A percentile compares a stretch with the other conserved stretches of the same genome.
These are phyloP conservation scores for Leptarthrus brevirostris DNA, from an alignment of 2,888 invertebrate genomes.

Conservation along the genomic window DNA sequence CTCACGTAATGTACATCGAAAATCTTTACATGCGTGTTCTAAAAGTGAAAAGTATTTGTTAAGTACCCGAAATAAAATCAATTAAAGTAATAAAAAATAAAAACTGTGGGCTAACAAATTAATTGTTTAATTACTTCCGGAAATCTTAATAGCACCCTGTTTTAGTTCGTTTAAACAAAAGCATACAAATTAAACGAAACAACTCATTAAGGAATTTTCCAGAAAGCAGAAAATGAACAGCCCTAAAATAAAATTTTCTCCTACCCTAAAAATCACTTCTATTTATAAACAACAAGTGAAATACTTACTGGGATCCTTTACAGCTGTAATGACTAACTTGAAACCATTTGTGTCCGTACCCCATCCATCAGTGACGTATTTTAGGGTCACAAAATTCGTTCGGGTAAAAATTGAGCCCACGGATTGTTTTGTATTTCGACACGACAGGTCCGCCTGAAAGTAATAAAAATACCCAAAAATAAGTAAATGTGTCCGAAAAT, in stretches of 20 bases:
- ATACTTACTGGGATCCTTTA: constrained; percentile 92
- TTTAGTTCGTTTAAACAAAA: too few relatives aligned
- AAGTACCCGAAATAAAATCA: too few relatives aligned
- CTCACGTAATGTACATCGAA: constrained; percentile 86
- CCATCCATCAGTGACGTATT: constrained; percentile 94
- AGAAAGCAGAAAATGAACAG: too few relatives aligned
- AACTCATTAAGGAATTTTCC: too few relatives aligned
- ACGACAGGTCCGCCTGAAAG: constrained; percentile 87
- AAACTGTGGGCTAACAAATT: too few relatives aligned
- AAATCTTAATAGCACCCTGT: too few relatives aligned
- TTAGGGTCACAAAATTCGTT: constrained; percentile 93
- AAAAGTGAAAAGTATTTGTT: constrained; percentile 60
- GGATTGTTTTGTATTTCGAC: constrained; percentile 89
- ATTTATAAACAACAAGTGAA: too few relatives aligned
- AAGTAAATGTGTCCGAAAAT: constrained; percentile 16
- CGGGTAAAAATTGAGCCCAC: constrained; percentile 90
- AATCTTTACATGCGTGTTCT: constrained; percentile 91
- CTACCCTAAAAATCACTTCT: too few relatives aligned
- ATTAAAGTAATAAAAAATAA: too few relatives aligned
- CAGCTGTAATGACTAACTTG: constrained; percentile 92
- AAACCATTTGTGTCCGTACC: constrained; percentile 93
- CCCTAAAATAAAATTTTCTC: too few relatives aligned
- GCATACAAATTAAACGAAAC: too few relatives aligned
- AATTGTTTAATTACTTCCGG: too few relatives aligned
- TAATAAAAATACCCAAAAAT: not conserved